Evolutionary conservation across 92 coral and sea anemone genomes (phyloP), one percentile per base, ranked within the genome.

Genomic region (Umimayanthus kanabou): DNA sequence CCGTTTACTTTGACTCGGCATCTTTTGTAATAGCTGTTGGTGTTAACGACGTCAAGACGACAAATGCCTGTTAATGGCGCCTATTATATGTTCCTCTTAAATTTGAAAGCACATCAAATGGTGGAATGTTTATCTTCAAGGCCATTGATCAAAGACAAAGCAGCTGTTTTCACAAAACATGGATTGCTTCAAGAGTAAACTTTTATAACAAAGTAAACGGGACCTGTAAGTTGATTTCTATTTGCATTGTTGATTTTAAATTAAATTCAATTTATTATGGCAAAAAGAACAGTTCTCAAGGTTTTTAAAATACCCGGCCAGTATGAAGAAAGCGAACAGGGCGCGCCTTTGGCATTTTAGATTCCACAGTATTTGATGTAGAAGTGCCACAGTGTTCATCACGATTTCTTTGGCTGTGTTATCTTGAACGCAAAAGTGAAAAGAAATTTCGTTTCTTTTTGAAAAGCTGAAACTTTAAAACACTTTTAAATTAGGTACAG

Each of bases 1-100:
- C 6, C 50, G 86, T 82, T 67, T 67, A 82, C 77, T 45, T 9
- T 66, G 77, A 58, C 85, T 64, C 18, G 73, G 73, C 18, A 23
- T 67, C 71, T 66, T 66, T 66, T 66, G 76, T 82, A 25, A 61
- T 7, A 70, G 42, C 77, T 69, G 77, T 26, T 47, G 57, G n/a
- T 8, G 23, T 50, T 37, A 49, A 69, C 58, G 77, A 66, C 76
- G 40, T 9, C 7, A 9, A 45, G 77, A 73, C 67, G 77, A 83
- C 87, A 69, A 83, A 70, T 16, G 64, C 13, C 26, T 83, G 78
- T 53, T 71, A 65, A 15, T 39, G 73, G 77, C 85, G 85, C 15
- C 28, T 25, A 16, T 16, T 39, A 23, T 39, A 23, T 39, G 26
- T n/a, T 76, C 14, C 47, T 43, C 15, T 4, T 23, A 39, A 23